Evolutionary conservation across 2,797 vertebrate genomes (phyloP), one percentile per base, ranked within the genome.

Genomic region (Borostomias antarcticus): DNA sequence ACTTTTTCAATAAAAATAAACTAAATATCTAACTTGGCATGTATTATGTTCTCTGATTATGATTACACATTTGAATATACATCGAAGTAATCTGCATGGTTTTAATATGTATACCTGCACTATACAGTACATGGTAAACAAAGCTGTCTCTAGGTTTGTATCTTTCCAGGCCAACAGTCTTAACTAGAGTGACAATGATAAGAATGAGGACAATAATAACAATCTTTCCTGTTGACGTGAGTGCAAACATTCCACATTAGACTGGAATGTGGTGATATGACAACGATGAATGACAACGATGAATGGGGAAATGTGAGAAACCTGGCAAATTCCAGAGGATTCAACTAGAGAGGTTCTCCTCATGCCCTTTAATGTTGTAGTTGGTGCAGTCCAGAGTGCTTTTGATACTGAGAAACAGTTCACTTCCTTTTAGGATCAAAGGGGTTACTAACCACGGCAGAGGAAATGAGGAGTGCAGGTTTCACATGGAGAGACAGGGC

Each of bases 1-100:
- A 2, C 43, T 82, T 83, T 83, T 76, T 76, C 78, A 92, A 90
- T 91, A 87, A 92, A 92, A 84, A 59, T 0, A 52, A 32, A 50
- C 0, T n/a, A 13, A 77, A 69, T 62, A 66, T 5, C n/a, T 50
- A 0, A 4, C 4, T 53, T 8, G n/a, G 29, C 66, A 4, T 68
- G 40, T 2, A 3, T 53, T 13, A 43, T 43, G 40, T 43, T 17
- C n/a, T 43, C 13, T 43, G n/a, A n/a, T n/a, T n/a, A n/a, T n/a
- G n/a, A n/a, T n/a, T n/a, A n/a, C n/a, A n/a, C n/a, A n/a, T n/a
- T n/a, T n/a, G n/a, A n/a, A n/a, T n/a, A n/a, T n/a, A n/a, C n/a
- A n/a, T n/a, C n/a, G n/a, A n/a, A n/a, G n/a, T n/a, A n/a, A n/a
- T n/a, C n/a, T n/a, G n/a, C n/a, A n/a, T n/a, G n/a, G n/a, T n/a